Percentiles rank a stretch among this genome's conserved stretches.
Evolutionary conservation across 2,113 vertebrate genomes (phyloP).

Genomic region (Protomyctophum bolini): DNA sequence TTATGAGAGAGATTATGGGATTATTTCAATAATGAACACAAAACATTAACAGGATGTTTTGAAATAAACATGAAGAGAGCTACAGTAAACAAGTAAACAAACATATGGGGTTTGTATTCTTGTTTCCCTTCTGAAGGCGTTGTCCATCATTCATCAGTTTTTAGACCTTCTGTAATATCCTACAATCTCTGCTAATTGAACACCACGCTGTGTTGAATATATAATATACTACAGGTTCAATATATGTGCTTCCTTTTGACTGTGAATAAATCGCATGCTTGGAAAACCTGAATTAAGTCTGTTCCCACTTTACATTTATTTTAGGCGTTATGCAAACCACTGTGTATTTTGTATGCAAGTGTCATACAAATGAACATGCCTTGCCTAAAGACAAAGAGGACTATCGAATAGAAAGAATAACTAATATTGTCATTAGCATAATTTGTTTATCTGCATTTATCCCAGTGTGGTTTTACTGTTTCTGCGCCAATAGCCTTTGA

Average conservation of each 20-base stretch:
- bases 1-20: constrained; percentile 49
- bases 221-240: constrained; percentile 3
- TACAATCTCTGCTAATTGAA: constrained; percentile 14
- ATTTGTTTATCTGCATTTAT: no score
- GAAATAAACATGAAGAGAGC: background rate
- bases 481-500: background rate
- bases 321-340: no score
- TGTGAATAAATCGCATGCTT: constrained; percentile 40
- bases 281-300: constrained; percentile 27
- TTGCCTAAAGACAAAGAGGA: no score
- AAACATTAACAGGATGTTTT: constrained; percentile 15
- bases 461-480: background rate
- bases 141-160: background rate
- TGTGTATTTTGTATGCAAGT: no score
- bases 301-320: background rate
- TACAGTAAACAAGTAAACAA: background rate
- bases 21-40: constrained; percentile 45
- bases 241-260: constrained; percentile 10
- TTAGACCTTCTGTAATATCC: background rate
- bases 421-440: no score
- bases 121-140: background rate
- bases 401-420: no score
- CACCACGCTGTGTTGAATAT: constrained; percentile 13
- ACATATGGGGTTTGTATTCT: constrained; percentile 12
- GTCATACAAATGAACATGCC: no score